Base-by-base conservation (phyloP, 2,797 vertebrate species). In the Cirrhinus molitorella region DNA sequence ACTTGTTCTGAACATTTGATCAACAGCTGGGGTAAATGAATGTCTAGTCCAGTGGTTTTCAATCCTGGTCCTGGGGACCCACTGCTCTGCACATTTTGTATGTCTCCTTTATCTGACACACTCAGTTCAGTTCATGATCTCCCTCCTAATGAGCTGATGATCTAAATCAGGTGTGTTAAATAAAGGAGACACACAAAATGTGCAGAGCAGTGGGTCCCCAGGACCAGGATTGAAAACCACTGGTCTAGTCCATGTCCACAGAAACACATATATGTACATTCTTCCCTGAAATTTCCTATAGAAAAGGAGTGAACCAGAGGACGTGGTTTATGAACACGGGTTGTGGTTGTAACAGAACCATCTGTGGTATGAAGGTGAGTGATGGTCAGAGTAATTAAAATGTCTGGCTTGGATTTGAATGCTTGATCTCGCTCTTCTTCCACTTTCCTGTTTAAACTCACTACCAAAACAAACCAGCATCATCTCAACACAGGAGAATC, bases 371-470 rank as follows among this genome's bases (percentile, higher is more conserved):
- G 78, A 80, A 68, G 51, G 65, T 71, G 67, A 71, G 66, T 47
- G 51, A 80, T 59, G 45, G 55, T 55, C 47, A 55, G 59, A 5
- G 45, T 55, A 77, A 77, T 76, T 57, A 31, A 68, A 83, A 53
- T 25, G 71, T 83, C 81, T 68, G 61, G 23, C 47, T 82, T 53
- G 63, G 59, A 74, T 89, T 90, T 91, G 94, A 92, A 94, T 94
- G 94, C 95, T 95, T 93, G 93, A 93, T 92, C 90, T 93, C 91
- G 92, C 91, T 92, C 91, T 88, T 90, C 90, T 93, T 95, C 89
- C 87, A 87, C 81, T 86, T 87, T 84, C 83, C 91, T 83, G 82
- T 89, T 83, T 76, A 83, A 83, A 75, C 43, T 47, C 55, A 55
- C 45, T 45, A 73, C 67, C 75, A 79, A 79, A 78, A 84, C 75